These are phyloP conservation scores for Heliconius congener DNA, from an alignment of 1,140 invertebrate genomes.

Conservation along the genomic window DNA sequence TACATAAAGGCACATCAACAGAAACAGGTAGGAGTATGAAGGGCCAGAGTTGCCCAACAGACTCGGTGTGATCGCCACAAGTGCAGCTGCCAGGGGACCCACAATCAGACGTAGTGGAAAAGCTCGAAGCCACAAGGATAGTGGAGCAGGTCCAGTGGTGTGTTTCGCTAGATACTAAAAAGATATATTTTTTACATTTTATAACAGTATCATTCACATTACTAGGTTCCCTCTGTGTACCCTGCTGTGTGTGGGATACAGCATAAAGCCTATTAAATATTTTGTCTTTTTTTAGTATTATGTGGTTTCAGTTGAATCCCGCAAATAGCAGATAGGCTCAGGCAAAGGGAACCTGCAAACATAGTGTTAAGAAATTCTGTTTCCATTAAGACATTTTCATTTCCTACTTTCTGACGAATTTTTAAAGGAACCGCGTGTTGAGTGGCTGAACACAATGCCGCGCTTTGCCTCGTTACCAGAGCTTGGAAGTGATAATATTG, in stretches of 20 bases:
- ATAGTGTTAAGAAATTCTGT: too few relatives aligned
- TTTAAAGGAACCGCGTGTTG: too few relatives aligned
- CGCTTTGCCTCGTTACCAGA: too few relatives aligned
- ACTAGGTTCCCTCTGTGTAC: too few relatives aligned
- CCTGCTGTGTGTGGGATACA: too few relatives aligned
- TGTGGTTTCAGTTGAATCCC: not conserved
- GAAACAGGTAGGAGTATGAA: constrained; percentile 88
- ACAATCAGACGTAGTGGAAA: constrained; percentile 94
- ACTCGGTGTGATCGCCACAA: constrained; percentile 93
- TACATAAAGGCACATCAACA: constrained; percentile 90
- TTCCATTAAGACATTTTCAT: too few relatives aligned
- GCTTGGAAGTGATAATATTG: too few relatives aligned
- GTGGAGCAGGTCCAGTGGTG: constrained; percentile 92
- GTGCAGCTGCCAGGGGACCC: constrained; percentile 89
- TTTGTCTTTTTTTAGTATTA: not conserved
- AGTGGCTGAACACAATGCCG: too few relatives aligned
- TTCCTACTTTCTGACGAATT: too few relatives aligned
- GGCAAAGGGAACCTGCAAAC: too few relatives aligned
- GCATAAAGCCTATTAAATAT: too few relatives aligned
- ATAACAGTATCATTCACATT: not conserved
- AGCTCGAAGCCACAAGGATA: constrained; percentile 94
- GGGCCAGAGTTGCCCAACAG: constrained; percentile 82
- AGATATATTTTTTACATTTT: constrained; percentile 3
- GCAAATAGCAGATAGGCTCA: too few relatives aligned
- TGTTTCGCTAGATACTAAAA: constrained; percentile 85